Percentiles rank a stretch among this genome's conserved stretches.
Conservation (phyloP, 2,888 invertebrate species). For the Spatulosminthurus flaviceps region DNA sequence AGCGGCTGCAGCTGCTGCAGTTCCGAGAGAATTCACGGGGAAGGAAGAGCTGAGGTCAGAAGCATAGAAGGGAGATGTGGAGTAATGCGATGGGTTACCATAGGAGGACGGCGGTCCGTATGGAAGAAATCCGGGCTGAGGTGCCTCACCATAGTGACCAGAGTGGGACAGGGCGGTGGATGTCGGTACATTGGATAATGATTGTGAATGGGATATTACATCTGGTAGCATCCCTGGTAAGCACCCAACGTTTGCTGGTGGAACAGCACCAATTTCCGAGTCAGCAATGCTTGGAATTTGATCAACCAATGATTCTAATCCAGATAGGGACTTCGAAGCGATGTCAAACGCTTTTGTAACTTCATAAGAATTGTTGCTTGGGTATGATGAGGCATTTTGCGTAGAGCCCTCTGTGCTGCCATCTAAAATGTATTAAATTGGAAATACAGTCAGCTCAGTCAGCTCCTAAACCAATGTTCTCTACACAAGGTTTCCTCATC, state of each 20-base stretch:
- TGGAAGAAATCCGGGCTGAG: constrained; percentile 61
- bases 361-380: constrained; percentile 22
- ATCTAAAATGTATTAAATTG: constrained; percentile 20
- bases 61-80: constrained; percentile 60
- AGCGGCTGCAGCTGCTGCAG: constrained; percentile 56
- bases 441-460: no score
- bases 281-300: constrained; percentile 90
- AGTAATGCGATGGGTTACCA: constrained; percentile 58
- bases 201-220: constrained; percentile 53
- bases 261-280: constrained; percentile 68
- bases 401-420: constrained; percentile 27
- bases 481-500: no score
- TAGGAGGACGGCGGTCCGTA: constrained; percentile 57
- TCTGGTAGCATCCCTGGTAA: constrained; percentile 54
- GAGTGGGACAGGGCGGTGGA: constrained; percentile 30
- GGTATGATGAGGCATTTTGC: constrained; percentile 35
- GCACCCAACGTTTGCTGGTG: constrained; percentile 46
- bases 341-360: constrained; percentile 62
- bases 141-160: constrained; percentile 56
- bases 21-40: constrained; percentile 56
- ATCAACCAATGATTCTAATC: constrained; percentile 87
- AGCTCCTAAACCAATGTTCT: neutral
- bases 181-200: constrained; percentile 44
- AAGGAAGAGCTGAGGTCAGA: constrained; percentile 61
- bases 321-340: constrained; percentile 70